phyloP scores from a whole-genome alignment of 2,113 vertebrate species.

The Callospermophilus lateralis region DNA sequence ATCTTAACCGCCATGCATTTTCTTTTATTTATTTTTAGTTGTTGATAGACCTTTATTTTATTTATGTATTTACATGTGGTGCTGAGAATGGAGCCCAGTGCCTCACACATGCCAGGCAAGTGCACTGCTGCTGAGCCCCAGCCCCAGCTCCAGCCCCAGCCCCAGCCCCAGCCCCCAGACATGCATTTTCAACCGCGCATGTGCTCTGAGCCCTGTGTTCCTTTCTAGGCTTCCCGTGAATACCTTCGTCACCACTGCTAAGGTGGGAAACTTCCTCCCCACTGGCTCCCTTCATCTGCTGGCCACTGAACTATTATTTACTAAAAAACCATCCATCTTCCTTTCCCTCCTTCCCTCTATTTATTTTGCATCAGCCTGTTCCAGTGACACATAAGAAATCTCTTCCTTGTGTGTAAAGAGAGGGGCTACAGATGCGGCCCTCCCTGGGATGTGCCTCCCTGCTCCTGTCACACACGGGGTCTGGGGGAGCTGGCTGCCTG shows the following conservation, averaged over 20 bases:
- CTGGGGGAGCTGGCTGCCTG: conserved; percentile 41
- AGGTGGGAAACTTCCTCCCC: not conserved
- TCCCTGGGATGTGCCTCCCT: conserved; percentile 68
- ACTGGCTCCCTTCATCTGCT: not conserved
- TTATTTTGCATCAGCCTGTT: conserved; percentile 84
- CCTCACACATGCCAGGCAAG: too few species aligned
- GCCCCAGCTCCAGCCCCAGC: too few species aligned
- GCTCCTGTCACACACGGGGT: conserved; percentile 69
- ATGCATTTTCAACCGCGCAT: not conserved
- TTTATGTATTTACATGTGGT: too few species aligned
- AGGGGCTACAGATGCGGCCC: conserved; percentile 52
- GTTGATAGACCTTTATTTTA: too few species aligned
- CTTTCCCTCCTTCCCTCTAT: conserved; percentile 54
- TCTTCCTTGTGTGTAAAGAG: conserved; percentile 35
- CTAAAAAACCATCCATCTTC: conserved; percentile 77
- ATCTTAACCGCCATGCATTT: not conserved
- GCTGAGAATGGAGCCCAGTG: too few species aligned
- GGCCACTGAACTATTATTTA: conserved; percentile 69
- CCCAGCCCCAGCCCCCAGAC: not conserved
- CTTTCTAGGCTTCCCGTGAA: not conserved
- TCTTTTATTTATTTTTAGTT: too few species aligned
- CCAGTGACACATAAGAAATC: conserved; percentile 79
- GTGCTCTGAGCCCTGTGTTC: not conserved
- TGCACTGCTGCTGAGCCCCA: too few species aligned
- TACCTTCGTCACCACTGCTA: not conserved